Evolutionary conservation across 2,888 invertebrate species (phyloP).

Genomic region (Calliphora vomitoria): DNA sequence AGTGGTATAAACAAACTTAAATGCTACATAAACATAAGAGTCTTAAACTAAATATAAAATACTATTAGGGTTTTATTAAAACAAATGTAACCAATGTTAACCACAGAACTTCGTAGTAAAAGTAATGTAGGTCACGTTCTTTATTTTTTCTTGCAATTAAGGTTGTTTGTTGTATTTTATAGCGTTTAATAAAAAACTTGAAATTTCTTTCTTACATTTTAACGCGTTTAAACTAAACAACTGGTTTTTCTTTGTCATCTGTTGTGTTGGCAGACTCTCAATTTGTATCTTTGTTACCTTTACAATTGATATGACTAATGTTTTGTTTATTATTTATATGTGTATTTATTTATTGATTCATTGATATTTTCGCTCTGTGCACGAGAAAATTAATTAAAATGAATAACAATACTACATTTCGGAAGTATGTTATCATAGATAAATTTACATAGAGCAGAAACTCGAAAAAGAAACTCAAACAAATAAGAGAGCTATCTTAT

Average conservation of each 20-base stretch:
- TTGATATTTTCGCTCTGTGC: slow-evolving; percentile 17
- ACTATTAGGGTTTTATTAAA: slow-evolving; percentile 13
- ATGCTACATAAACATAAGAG: neutral
- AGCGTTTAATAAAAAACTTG: slow-evolving; percentile 25
- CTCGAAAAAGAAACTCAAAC: no score
- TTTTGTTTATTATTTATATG: slow-evolving; percentile 24
- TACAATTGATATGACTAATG: slow-evolving; percentile 52
- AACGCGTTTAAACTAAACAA: slow-evolving; percentile 29
- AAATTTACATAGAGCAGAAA: no score
- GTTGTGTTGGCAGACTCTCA: neutral
- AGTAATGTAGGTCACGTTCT: slow-evolving; percentile 69
- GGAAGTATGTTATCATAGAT: no score
- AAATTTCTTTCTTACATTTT: slow-evolving; percentile 44
- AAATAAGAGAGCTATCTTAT: no score
- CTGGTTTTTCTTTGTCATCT: slow-evolving; percentile 51
- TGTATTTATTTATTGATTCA: slow-evolving; percentile 41
- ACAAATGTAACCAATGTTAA: neutral
- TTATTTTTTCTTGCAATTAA: slow-evolving; percentile 41
- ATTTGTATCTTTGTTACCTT: neutral
- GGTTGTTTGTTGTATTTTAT: slow-evolving; percentile 35
- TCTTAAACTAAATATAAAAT: neutral
- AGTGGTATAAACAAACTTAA: neutral
- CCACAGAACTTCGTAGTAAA: neutral
- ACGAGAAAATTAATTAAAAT: neutral
- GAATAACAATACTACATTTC: no score